A percentile compares a stretch with the other conserved stretches of the same genome.
Conservation (phyloP, 2,888 invertebrate species). For the Hedya salicella region DNA sequence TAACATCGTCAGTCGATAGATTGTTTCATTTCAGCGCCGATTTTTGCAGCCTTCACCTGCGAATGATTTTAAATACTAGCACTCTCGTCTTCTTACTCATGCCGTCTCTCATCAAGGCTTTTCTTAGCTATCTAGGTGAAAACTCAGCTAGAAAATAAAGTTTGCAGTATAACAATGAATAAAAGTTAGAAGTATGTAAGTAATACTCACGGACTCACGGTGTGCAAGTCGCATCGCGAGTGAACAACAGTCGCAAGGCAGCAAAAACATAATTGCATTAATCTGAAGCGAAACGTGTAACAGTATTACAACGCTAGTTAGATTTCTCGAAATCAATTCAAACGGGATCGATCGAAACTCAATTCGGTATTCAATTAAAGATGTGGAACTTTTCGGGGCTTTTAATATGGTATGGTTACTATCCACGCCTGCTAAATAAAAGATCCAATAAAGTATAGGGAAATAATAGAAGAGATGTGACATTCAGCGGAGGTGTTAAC, state of each 20-base stretch:
- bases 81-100: too few relatives aligned
- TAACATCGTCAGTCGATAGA: too few relatives aligned
- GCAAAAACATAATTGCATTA: conserved; percentile 65
- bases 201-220: too few relatives aligned
- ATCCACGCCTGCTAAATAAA: conserved; percentile 71
- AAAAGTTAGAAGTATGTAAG: too few relatives aligned
- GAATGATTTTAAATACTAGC: too few relatives aligned
- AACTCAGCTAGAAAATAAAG: too few relatives aligned
- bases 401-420: conserved; percentile 74
- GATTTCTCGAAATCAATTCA: conserved; percentile 69
- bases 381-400: conserved; percentile 74
- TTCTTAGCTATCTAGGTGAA: too few relatives aligned
- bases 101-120: too few relatives aligned
- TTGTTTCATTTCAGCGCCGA: too few relatives aligned
- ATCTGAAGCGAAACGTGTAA: conserved; percentile 62
- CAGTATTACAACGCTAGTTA: conserved; percentile 65
- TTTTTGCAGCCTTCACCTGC: too few relatives aligned
- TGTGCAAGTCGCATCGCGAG: conserved; percentile 17
- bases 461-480: conserved; percentile 71
- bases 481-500: conserved; percentile 78
- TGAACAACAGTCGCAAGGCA: conserved; percentile 48
- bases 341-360: conserved; percentile 75
- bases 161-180: too few relatives aligned
- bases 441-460: conserved; percentile 60
- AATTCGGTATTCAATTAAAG: conserved; percentile 79